These are phyloP conservation scores for Pycnomerus fuliginosus DNA, from an alignment of 2,888 invertebrate species.

Conservation along the genomic window DNA sequence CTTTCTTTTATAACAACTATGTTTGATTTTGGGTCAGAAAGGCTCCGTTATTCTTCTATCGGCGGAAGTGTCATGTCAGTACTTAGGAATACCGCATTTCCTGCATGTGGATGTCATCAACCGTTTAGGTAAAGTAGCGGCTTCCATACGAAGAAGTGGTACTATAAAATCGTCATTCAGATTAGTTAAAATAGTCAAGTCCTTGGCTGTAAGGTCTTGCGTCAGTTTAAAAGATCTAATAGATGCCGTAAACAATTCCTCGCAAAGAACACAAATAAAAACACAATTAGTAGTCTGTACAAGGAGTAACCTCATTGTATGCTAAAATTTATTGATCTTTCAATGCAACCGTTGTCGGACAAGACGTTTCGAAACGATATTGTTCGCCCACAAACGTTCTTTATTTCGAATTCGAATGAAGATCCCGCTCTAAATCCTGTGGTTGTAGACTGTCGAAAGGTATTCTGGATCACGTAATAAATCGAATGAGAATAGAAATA, in stretches of 20 bases:
- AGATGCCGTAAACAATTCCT: constrained; percentile 13
- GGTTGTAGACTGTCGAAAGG: too few relatives aligned
- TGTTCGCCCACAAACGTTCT: too few relatives aligned
- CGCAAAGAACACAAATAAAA: constrained; percentile 9
- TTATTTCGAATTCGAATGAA: too few relatives aligned
- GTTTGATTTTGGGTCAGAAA: too few relatives aligned
- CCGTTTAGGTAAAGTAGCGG: constrained; percentile 25
- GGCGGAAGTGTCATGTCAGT: too few relatives aligned
- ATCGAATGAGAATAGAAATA: constrained; percentile 23
- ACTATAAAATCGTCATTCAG: constrained; percentile 16
- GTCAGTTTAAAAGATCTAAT: constrained; percentile 16
- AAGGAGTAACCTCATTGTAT: constrained; percentile 30
- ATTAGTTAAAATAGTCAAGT: constrained; percentile 10
- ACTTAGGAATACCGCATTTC: too few relatives aligned
- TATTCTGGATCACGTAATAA: constrained; percentile 11
- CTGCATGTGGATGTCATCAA: constrained; percentile 27
- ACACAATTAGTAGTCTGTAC: constrained; percentile 16
- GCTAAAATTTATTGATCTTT: constrained; percentile 16
- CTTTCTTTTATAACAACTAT: too few relatives aligned
- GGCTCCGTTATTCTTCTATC: too few relatives aligned
- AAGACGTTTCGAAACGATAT: too few relatives aligned
- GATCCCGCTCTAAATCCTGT: too few relatives aligned
- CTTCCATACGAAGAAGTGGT: constrained; percentile 27
- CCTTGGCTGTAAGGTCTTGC: constrained; percentile 11
- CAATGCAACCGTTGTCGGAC: too few relatives aligned